Evolutionary conservation across 2,113 vertebrate genomes (phyloP).

Genomic region (Calidris pugnax): DNA sequence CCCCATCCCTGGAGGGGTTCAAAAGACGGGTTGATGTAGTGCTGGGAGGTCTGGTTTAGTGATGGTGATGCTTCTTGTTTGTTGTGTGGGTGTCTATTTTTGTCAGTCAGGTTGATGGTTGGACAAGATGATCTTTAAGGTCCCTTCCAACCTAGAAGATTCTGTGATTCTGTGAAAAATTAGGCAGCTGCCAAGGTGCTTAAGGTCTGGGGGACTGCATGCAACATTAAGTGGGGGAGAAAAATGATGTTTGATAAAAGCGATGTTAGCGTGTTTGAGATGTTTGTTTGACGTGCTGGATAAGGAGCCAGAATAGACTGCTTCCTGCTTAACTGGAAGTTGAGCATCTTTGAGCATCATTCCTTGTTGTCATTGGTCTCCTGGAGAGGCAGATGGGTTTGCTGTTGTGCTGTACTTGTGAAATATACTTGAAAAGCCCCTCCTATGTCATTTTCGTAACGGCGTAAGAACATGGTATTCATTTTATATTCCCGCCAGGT

Average conservation of each 20-base stretch:
- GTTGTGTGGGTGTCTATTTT: too few relatives aligned
- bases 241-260: background rate
- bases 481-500: background rate
- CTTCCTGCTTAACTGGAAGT: background rate
- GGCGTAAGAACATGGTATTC: background rate
- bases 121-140: too few relatives aligned
- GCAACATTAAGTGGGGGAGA: background rate
- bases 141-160: too few relatives aligned
- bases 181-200: background rate
- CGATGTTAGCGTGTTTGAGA: background rate
- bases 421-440: background rate
- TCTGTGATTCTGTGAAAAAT: too few relatives aligned
- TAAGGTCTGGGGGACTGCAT: background rate
- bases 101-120: too few relatives aligned
- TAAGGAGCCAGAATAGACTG: background rate
- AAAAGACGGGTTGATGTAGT: too few relatives aligned
- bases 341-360: background rate
- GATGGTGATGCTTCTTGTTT: too few relatives aligned
- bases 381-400: background rate
- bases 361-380: background rate
- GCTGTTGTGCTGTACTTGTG: background rate
- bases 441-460: fast-evolving
- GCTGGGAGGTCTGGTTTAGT: too few relatives aligned
- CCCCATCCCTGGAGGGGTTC: too few relatives aligned
- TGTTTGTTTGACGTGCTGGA: background rate